Percentiles rank a stretch among this genome's conserved stretches.
Evolutionary conservation across 2,888 invertebrate genomes (phyloP).

Genomic region (Lasioglossum figueresi): DNA sequence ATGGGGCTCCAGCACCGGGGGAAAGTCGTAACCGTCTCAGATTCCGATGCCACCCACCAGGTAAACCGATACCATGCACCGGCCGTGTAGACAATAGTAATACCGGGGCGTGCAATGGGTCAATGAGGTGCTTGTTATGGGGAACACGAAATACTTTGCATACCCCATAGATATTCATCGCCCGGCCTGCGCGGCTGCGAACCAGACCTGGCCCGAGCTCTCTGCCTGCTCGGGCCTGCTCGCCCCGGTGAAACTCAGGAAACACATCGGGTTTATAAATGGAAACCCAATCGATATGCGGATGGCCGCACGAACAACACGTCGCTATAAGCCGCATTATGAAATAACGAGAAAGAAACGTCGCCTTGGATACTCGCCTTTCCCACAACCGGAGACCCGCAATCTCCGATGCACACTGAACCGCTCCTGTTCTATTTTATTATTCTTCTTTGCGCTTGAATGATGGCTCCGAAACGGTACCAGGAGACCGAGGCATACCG

Average conservation of each 20-base stretch:
- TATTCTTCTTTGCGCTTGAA: background rate
- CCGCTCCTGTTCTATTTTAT: background rate
- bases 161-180: conserved; percentile 82
- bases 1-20: conserved; percentile 38
- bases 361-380: conserved; percentile 8
- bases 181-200: conserved; percentile 41
- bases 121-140: conserved; percentile 83
- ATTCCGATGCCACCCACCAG: conserved; percentile 77
- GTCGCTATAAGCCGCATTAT: conserved; percentile 46
- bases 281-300: conserved; percentile 59
- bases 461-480: background rate
- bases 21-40: conserved; percentile 68
- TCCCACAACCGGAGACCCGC: conserved; percentile 29
- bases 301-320: conserved; percentile 28
- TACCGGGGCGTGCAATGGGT: conserved; percentile 79
- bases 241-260: conserved; percentile 64
- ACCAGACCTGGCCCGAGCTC: conserved; percentile 22
- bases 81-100: conserved; percentile 76
- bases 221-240: background rate
- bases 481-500: no score
- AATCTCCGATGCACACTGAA: background rate
- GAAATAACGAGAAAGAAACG: conserved; percentile 43
- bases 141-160: conserved; percentile 82
- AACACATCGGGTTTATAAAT: conserved; percentile 58
- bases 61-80: conserved; percentile 77